Base-by-base conservation (phyloP, 2,797 vertebrate genomes). In the Echiichthys vipera region DNA sequence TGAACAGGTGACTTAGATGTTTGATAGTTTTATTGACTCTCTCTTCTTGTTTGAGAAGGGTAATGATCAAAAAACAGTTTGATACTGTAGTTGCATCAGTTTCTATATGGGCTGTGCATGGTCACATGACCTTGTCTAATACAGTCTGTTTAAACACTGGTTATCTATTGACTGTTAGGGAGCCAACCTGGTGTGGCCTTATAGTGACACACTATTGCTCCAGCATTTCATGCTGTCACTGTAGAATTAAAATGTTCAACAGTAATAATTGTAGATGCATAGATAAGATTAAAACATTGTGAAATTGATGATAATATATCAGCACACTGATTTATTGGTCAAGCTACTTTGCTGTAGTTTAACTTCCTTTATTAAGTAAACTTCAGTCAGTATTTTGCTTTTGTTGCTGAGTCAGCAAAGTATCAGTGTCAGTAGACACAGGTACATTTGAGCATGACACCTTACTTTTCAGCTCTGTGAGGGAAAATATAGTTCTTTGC, bases 1-100 rank as follows among this genome's bases (percentile, higher is more conserved):
- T 0, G 98, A 99, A 77, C 98, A 99, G 96, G 98, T 98, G 88
- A 51, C 50, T 40, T 5, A 1, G 4, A 27, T 29, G 12, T 55
- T 30, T 70, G 18, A 8, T 14, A 6, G 6, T 55, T 53, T 53
- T 15, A 8, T 36, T 53, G 3, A 22, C 15, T 34, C 40, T 7
- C 24, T 67, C 10, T 25, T 47, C 9, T 30, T 17, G 13, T 27
- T 57, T 67, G 3, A 36, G 14, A 30, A 12, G 3, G 18, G 12
- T 22, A 36, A 1, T 30, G 34, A 25, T 61, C 3, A 42, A 13
- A 32, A 43, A 37, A 37, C 14, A 0, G 3, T 57, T 66, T 70
- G 14, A 39, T 7, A 27, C 5, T 15, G 14, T 46, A 18, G 7
- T 20, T 32, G 2, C 2, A 13, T 55, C 7, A 10, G 18, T 20